Evolutionary conservation across 2,888 invertebrate species (phyloP), one percentile per base, ranked within the genome.

Genomic region (Lagria hirta): DNA sequence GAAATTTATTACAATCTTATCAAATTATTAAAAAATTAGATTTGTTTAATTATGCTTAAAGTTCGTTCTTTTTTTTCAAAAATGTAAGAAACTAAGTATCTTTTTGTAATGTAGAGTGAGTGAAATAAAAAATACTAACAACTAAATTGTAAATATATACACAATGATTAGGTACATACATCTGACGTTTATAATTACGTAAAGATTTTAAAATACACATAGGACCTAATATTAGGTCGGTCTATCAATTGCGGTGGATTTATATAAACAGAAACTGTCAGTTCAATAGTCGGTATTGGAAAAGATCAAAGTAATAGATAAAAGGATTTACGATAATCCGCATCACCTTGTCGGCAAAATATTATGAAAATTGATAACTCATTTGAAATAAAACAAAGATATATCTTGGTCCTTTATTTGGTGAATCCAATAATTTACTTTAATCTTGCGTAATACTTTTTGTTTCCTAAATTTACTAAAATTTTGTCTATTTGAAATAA

Each of bases 281-380:
- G 7, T 21, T 30, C 36, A 30, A 30, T 17, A 24, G 30, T 17
- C 35, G 33, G 26, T 13, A 12, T 13, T 27, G 43, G 32, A 12
- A 29, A 35, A 27, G 35, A 37, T 44, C 44, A 44, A 37, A 44
- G 22, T 14, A 12, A n/a, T 11, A 10, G 44, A 44, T 44, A 44
- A 44, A 28, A 10, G 30, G 26, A 44, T 44, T n/a, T 44, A 44
- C 10, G 38, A 33, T 44, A 44, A 44, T 37, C 44, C 37, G 21
- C 20, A 20, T 38, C 27, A 33, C 44, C 44, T 44, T 44, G 38
- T 38, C 44, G 44, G 44, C 17, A 11, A 38, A 44, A 44, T 38
- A 38, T 43, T 43, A 36, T 43, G 43, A 43, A 37, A 43, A 43
- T 43, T 36, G 43, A 43, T 43, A 43, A 35, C 43, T 35, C 43